Percentiles rank a stretch among this genome's conserved stretches.
Evolutionary conservation across 2,113 vertebrate genomes (phyloP).

Genomic region (Xiphophorus maculatus): DNA sequence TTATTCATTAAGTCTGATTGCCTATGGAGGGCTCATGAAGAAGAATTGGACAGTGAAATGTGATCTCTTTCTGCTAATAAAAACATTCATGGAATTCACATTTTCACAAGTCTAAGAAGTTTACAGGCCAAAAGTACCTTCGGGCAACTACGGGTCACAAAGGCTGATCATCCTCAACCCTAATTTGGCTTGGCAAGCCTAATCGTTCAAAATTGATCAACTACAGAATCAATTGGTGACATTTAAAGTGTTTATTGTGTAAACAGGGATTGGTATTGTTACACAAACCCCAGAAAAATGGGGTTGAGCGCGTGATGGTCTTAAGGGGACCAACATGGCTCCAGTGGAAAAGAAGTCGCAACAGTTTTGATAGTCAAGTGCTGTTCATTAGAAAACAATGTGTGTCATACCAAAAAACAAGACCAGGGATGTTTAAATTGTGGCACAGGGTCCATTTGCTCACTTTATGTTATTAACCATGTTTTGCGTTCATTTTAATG

Average conservation of each 20-base stretch:
- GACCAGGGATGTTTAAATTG: not conserved
- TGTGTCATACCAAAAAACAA: not conserved
- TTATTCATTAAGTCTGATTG: slow-evolving; percentile 48
- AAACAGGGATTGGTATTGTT: slow-evolving; percentile 72
- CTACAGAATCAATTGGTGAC: slow-evolving; percentile 56
- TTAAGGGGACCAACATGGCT: slow-evolving; percentile 62
- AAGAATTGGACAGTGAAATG: slow-evolving; percentile 48
- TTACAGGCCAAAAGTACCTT: slow-evolving; percentile 63
- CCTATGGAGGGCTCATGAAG: slow-evolving; percentile 26
- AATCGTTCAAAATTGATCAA: slow-evolving; percentile 69
- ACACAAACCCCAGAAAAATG: slow-evolving; percentile 61
- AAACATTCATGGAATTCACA: slow-evolving; percentile 50
- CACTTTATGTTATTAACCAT: not conserved
- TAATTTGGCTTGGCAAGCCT: slow-evolving; percentile 76
- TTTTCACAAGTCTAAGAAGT: slow-evolving; percentile 47
- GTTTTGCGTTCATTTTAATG: not conserved
- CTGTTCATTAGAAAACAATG: slow-evolving; percentile 45
- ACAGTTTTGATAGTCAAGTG: slow-evolving; percentile 53
- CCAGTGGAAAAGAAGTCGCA: slow-evolving; percentile 34
- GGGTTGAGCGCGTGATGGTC: slow-evolving; percentile 66
- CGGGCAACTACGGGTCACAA: slow-evolving; percentile 64
- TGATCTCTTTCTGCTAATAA: slow-evolving; percentile 42
- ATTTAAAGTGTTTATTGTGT: slow-evolving; percentile 51
- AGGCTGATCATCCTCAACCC: slow-evolving; percentile 58
- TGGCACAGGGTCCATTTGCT: not conserved